Conservation (phyloP, 2,797 vertebrate genomes). For the Glyptemys insculpta region DNA sequence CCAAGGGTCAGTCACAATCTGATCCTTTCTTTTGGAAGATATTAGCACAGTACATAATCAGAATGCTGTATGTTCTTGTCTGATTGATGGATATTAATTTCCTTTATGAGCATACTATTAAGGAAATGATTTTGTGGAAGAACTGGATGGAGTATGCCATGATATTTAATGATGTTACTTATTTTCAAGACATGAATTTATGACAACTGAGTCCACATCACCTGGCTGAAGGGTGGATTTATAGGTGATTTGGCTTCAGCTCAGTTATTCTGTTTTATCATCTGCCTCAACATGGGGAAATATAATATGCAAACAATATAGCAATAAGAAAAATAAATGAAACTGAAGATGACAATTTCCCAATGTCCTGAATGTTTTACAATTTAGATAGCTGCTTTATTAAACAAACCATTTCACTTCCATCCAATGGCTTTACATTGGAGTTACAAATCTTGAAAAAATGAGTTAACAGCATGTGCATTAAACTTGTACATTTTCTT, state of each 20-base stretch:
- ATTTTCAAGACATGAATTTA: constrained; percentile 33
- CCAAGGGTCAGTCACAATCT: neutral
- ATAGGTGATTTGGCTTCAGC: constrained; percentile 27
- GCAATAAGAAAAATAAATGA: constrained; percentile 47
- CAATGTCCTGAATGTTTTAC: constrained; percentile 17
- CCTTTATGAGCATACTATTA: constrained; percentile 41
- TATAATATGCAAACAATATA: neutral
- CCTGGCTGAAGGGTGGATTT: constrained; percentile 21
- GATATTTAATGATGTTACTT: constrained; percentile 54
- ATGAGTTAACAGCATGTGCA: neutral
- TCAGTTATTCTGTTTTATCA: constrained; percentile 24
- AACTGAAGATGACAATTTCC: neutral
- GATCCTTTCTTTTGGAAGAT: neutral
- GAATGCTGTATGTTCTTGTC: neutral
- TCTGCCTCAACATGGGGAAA: neutral
- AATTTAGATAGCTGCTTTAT: constrained; percentile 24
- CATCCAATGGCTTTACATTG: neutral
- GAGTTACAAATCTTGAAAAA: constrained; percentile 20
- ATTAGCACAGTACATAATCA: neutral
- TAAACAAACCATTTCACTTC: constrained; percentile 39
- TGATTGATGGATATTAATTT: constrained; percentile 53
- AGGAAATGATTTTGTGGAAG: constrained; percentile 47
- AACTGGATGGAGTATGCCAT: constrained; percentile 25
- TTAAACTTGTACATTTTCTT: neutral
- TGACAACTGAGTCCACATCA: neutral